Conservation (phyloP, 2,113 vertebrate species). For the Cettia cetti region DNA sequence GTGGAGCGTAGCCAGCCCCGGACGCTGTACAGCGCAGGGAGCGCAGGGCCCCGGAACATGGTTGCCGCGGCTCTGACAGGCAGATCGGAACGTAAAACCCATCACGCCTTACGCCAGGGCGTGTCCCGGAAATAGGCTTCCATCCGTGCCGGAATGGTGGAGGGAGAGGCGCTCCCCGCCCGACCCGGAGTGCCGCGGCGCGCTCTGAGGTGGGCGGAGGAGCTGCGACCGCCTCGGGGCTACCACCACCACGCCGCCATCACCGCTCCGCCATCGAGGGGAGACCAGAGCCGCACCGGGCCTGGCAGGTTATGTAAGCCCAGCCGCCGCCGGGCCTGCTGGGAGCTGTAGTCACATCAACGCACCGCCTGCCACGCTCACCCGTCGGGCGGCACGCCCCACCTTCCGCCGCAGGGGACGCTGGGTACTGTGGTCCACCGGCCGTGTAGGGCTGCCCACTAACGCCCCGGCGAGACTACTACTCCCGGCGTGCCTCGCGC, state of each 20-base stretch:
- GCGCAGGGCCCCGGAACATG: background rate
- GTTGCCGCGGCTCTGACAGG: background rate
- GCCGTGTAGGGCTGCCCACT: accelerated
- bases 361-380: background rate
- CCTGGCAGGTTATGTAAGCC: background rate
- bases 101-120: background rate
- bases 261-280: accelerated
- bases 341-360: constrained; percentile 23
- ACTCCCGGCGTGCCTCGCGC: background rate
- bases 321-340: background rate
- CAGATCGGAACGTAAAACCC: too few relatives aligned
- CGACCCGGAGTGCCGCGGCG: accelerated
- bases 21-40: accelerated
- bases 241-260: accelerated
- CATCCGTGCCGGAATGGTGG: background rate
- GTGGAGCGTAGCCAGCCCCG: accelerated
- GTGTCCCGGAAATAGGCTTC: background rate
- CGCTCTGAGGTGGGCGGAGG: accelerated
- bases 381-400: constrained; percentile 13
- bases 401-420: accelerated
- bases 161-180: accelerated
- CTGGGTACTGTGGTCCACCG: background rate
- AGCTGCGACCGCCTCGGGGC: accelerated
- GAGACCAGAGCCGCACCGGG: accelerated
- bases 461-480: background rate